phyloP scores from a whole-genome alignment of 2,888 invertebrate genomes.

The Allacma fusca region DNA sequence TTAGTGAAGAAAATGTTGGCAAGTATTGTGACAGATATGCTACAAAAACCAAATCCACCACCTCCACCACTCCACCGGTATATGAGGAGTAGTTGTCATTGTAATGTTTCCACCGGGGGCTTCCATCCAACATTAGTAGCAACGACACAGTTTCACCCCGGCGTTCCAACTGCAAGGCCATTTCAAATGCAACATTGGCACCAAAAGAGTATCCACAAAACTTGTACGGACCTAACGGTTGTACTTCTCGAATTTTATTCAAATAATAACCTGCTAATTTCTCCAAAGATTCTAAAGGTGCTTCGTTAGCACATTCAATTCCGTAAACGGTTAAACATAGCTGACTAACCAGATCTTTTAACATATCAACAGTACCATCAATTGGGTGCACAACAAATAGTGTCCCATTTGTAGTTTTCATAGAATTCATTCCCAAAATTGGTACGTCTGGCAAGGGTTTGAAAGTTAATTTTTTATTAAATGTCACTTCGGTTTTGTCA shows the following conservation, averaged over 20 bases:
- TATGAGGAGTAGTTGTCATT: not conserved
- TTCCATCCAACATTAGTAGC: not conserved
- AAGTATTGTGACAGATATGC: too few species aligned
- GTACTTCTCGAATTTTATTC: not conserved
- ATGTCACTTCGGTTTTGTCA: too few species aligned
- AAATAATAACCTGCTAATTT: slow-evolving; percentile 79
- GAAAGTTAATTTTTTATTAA: too few species aligned
- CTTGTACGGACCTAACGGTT: not conserved
- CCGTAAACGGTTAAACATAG: slow-evolving; percentile 83
- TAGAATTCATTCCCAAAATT: slow-evolving; percentile 65
- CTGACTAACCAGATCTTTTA: slow-evolving; percentile 76
- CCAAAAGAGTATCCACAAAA: not conserved
- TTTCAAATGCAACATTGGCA: not conserved
- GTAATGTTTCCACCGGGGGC: slow-evolving; percentile 2
- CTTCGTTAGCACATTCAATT: slow-evolving; percentile 82
- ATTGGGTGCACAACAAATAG: slow-evolving; percentile 79
- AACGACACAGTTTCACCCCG: too few species aligned
- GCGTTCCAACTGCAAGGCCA: not conserved
- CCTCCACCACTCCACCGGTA: not conserved
- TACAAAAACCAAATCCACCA: not conserved
- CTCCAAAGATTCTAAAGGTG: slow-evolving; percentile 76
- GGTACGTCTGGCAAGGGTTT: slow-evolving; percentile 63
- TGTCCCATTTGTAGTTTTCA: slow-evolving; percentile 51
- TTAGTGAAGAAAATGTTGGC: too few species aligned
- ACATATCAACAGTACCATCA: slow-evolving; percentile 80